Conservation (phyloP, 2,113 vertebrate species). For the Sebastes fasciatus region DNA sequence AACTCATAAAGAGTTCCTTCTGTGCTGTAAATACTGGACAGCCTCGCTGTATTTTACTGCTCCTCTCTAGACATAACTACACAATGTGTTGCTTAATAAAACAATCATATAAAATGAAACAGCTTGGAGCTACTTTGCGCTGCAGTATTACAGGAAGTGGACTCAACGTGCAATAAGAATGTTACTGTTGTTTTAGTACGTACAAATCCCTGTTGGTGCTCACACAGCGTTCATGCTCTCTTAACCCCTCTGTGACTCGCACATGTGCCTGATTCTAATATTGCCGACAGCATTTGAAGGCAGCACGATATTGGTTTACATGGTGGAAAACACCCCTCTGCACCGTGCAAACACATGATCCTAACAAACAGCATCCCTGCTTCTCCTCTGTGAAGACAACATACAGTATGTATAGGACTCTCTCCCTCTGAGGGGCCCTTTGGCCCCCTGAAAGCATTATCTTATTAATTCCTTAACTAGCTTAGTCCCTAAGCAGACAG, state of each 20-base stretch:
- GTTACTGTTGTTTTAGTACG: not conserved
- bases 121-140: not conserved
- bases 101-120: not conserved
- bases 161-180: too few relatives aligned
- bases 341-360: not conserved
- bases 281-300: slow-evolving; percentile 20
- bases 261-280: not conserved
- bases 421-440: slow-evolving; percentile 16
- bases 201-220: not conserved
- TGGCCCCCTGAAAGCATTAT: slow-evolving; percentile 33
- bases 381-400: not conserved
- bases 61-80: too few relatives aligned
- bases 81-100: too few relatives aligned
- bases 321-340: slow-evolving; percentile 38
- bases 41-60: too few relatives aligned
- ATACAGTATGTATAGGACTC: not conserved
- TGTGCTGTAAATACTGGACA: too few relatives aligned
- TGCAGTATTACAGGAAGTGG: too few relatives aligned
- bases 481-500: slow-evolving; percentile 25
- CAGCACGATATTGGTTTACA: slow-evolving; percentile 23
- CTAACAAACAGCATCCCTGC: slow-evolving; percentile 5
- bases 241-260: not conserved
- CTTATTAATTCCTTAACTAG: slow-evolving; percentile 48
- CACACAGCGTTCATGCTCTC: not conserved
- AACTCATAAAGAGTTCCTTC: not conserved